Conservation (phyloP, 2,113 vertebrate species). For the human (Homo sapiens) region GRCh38 chr5:148541001-148541500, state of each 20-base stretch:
- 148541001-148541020: too few species aligned
- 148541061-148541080: background rate
- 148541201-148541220: background rate
- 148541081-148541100: background rate
- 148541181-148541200: background rate
- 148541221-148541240: background rate
- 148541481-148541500: background rate
- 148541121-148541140: background rate
- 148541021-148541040: background rate
- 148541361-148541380: background rate
- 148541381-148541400: rapidly evolving
- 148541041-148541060: background rate
- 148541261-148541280: background rate
- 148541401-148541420: background rate
- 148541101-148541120: background rate
- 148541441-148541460: too few species aligned
- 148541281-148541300: background rate
- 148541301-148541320: background rate
- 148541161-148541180: background rate
- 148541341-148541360: background rate
- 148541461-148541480: background rate
- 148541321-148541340: background rate
- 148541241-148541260: background rate
- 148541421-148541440: background rate
- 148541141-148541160: background rate